phyloP scores from a whole-genome alignment of 1,140 invertebrate species.

The Kradibia gibbosae region DNA sequence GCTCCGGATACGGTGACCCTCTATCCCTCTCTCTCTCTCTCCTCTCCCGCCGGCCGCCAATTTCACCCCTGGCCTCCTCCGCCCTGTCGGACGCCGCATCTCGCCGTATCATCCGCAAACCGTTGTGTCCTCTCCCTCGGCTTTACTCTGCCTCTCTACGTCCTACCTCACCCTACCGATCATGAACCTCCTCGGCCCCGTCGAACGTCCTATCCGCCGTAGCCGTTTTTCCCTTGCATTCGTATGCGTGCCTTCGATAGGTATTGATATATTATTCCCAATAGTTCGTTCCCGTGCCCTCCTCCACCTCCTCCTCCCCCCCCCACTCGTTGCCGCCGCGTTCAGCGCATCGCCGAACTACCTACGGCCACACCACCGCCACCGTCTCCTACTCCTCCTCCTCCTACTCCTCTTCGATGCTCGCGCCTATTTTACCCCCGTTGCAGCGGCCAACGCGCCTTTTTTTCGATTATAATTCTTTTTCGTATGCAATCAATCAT shows the following conservation, averaged over 20 bases:
- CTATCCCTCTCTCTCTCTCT: too few species aligned
- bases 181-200: slow-evolving; percentile 52
- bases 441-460: slow-evolving; percentile 59
- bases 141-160: slow-evolving; percentile 51
- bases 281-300: slow-evolving; percentile 69
- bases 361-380: slow-evolving; percentile 53
- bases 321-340: slow-evolving; percentile 61
- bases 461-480: slow-evolving; percentile 75
- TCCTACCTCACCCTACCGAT: slow-evolving; percentile 56
- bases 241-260: slow-evolving; percentile 73
- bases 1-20: background rate
- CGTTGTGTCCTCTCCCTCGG: slow-evolving; percentile 37
- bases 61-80: slow-evolving; percentile 15
- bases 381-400: background rate
- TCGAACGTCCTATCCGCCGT: slow-evolving; percentile 47
- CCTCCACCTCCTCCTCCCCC: slow-evolving; percentile 55
- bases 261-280: slow-evolving; percentile 75
- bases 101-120: slow-evolving; percentile 43
- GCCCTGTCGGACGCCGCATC: slow-evolving; percentile 37
- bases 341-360: too few species aligned
- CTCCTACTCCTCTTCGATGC: slow-evolving; percentile 21
- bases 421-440: slow-evolving; percentile 41
- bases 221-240: slow-evolving; percentile 64
- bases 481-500: slow-evolving; percentile 75
- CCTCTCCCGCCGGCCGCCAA: background rate